phyloP scores from a whole-genome alignment of 2,113 vertebrate genomes.

The Aleadryas rufinucha region DNA sequence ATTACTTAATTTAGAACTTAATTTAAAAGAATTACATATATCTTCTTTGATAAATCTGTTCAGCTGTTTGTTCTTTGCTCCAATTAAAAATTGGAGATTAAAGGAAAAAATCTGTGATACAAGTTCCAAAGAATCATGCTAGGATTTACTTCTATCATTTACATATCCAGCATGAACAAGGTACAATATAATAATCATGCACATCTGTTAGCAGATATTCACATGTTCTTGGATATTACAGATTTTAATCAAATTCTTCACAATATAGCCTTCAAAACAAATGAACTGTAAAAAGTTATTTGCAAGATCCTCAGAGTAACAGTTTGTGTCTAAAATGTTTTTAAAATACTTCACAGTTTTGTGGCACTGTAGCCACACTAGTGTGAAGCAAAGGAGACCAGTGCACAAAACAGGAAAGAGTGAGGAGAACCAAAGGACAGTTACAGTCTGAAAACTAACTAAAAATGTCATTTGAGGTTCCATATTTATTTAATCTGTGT shows the following conservation, averaged over 20 bases:
- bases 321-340: not conserved
- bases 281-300: not conserved
- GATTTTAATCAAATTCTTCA: not conserved
- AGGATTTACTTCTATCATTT: not conserved
- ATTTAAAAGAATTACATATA: constrained; percentile 35
- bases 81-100: constrained; percentile 52
- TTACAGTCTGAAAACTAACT: not conserved
- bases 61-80: constrained; percentile 26
- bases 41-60: constrained; percentile 46
- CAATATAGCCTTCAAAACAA: not conserved
- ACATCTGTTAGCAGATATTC: not conserved
- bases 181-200: not conserved
- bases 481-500: not conserved
- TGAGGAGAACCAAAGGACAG: not conserved
- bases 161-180: not conserved
- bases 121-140: not conserved
- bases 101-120: not conserved
- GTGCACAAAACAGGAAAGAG: not conserved
- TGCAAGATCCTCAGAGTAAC: not conserved
- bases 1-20: constrained; percentile 40
- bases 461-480: not conserved
- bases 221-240: not conserved
- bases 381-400: not conserved
- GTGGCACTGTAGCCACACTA: not conserved
- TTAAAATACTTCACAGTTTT: not conserved